Percentiles rank a stretch among this genome's conserved stretches.
These are phyloP conservation scores for Meloe dianella DNA, from an alignment of 2,888 invertebrate genomes.

Conservation along the genomic window DNA sequence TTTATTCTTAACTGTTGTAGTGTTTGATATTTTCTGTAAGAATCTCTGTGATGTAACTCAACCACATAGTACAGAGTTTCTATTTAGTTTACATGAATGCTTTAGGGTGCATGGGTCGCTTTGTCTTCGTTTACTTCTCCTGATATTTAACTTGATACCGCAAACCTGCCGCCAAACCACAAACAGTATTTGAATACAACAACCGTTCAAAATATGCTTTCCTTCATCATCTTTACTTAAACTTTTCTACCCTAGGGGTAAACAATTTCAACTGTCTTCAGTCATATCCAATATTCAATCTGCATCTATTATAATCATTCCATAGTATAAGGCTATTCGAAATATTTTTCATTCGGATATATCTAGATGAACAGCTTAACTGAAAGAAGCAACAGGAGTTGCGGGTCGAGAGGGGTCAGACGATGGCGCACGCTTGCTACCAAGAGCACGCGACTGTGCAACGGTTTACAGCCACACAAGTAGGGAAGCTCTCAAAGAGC, in stretches of 20 bases:
- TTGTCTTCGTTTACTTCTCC: constrained; percentile 55
- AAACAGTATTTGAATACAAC: constrained; percentile 44
- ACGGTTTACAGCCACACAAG: constrained; percentile 56
- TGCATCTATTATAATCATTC: neutral
- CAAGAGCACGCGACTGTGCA: constrained; percentile 58
- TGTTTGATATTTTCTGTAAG: constrained; percentile 35
- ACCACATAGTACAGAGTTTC: constrained; percentile 52
- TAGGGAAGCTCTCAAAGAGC: constrained; percentile 49
- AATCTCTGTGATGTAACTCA: constrained; percentile 34
- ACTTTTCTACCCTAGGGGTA: neutral
- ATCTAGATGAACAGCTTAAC: constrained; percentile 56
- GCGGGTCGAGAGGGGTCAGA: constrained; percentile 61
- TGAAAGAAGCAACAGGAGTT: constrained; percentile 59
- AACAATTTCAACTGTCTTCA: neutral
- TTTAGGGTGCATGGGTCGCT: constrained; percentile 55
- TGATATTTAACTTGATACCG: constrained; percentile 57
- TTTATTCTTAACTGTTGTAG: constrained; percentile 23
- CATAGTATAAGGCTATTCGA: constrained; percentile 37
- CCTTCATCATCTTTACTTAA: constrained; percentile 20
- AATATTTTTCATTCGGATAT: constrained; percentile 51
- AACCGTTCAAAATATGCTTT: constrained; percentile 33
- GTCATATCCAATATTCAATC: constrained; percentile 1
- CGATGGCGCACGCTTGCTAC: constrained; percentile 61
- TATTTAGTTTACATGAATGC: constrained; percentile 55
- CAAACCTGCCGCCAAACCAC: constrained; percentile 46